These are phyloP conservation scores for Apomyelois bistriatella DNA, from an alignment of 2,888 invertebrate genomes.

Conservation along the genomic window DNA sequence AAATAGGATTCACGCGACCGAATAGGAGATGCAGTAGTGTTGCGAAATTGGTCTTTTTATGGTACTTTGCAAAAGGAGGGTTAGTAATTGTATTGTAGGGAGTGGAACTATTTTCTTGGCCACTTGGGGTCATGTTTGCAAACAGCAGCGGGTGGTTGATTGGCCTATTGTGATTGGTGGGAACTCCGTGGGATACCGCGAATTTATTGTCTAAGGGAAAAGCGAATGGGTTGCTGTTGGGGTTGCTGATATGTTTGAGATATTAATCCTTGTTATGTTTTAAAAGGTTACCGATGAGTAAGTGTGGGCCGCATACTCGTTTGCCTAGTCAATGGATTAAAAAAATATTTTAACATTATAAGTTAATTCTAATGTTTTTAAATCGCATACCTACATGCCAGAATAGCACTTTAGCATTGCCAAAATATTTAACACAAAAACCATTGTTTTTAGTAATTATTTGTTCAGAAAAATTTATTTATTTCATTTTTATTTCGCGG, in stretches of 20 bases:
- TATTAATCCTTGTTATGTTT: too few relatives aligned
- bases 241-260: neutral
- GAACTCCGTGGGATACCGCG: slow-evolving; percentile 16
- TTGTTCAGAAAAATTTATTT: too few relatives aligned
- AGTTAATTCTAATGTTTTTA: too few relatives aligned
- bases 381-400: too few relatives aligned
- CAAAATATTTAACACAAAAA: too few relatives aligned
- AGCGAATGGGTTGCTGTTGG: neutral
- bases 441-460: too few relatives aligned
- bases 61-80: neutral
- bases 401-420: too few relatives aligned
- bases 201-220: slow-evolving; percentile 15
- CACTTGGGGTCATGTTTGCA: slow-evolving; percentile 55
- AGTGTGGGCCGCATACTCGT: too few relatives aligned
- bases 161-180: slow-evolving; percentile 49
- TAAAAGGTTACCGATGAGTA: too few relatives aligned
- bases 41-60: slow-evolving; percentile 18
- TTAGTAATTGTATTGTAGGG: slow-evolving; percentile 4
- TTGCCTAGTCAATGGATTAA: too few relatives aligned
- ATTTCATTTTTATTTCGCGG: too few relatives aligned
- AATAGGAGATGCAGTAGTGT: slow-evolving; percentile 18
- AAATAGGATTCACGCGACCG: slow-evolving; percentile 12
- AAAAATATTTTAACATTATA: too few relatives aligned
- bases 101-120: slow-evolving; percentile 30
- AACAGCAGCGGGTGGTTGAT: slow-evolving; percentile 68